These are phyloP conservation scores for Caenorhabditis virilis DNA, from an alignment of 2,888 invertebrate genomes.

Conservation along the genomic window DNA sequence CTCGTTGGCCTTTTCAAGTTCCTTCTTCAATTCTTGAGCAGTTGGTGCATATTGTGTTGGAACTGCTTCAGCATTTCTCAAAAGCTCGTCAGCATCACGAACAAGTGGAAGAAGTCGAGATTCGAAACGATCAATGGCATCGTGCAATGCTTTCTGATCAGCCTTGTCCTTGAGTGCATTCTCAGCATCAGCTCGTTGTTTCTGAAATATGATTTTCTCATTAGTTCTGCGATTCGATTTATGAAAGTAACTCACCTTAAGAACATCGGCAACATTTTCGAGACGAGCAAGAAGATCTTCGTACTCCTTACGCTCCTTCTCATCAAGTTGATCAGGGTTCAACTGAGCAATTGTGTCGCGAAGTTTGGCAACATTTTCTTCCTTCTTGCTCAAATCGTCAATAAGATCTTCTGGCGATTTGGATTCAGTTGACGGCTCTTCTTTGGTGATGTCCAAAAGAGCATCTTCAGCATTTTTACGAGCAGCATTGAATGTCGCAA, in stretches of 20 bases:
- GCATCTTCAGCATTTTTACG: conserved; percentile 41
- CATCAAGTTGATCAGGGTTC: conserved; percentile 19
- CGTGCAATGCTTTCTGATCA: conserved; percentile 21
- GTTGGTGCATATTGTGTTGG: conserved; percentile 28
- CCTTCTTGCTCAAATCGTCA: conserved; percentile 13
- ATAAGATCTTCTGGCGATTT: conserved; percentile 15
- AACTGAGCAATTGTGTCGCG: conserved; percentile 12
- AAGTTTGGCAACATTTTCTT: conserved; percentile 16
- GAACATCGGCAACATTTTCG: conserved; percentile 23
- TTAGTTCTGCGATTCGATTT: not conserved
- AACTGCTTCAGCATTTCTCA: conserved; percentile 32
- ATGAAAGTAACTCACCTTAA: conserved; percentile 10
- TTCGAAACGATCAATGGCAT: conserved; percentile 13
- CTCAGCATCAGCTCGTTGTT: conserved; percentile 29
- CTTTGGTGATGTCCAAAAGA: conserved; percentile 24
- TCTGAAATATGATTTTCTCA: conserved; percentile 9
- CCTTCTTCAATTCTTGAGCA: conserved; percentile 21
- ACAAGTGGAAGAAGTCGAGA: conserved; percentile 27
- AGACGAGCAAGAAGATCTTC: conserved; percentile 33
- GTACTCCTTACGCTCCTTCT: conserved; percentile 23
- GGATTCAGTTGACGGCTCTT: not conserved
- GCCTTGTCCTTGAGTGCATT: conserved; percentile 18
- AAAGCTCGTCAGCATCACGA: conserved; percentile 25
- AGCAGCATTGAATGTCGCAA: conserved; percentile 40
- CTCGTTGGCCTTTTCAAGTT: conserved; percentile 13